Evolutionary conservation across 2,888 invertebrate genomes (phyloP).

Genomic region (Ctenicera cuprea): DNA sequence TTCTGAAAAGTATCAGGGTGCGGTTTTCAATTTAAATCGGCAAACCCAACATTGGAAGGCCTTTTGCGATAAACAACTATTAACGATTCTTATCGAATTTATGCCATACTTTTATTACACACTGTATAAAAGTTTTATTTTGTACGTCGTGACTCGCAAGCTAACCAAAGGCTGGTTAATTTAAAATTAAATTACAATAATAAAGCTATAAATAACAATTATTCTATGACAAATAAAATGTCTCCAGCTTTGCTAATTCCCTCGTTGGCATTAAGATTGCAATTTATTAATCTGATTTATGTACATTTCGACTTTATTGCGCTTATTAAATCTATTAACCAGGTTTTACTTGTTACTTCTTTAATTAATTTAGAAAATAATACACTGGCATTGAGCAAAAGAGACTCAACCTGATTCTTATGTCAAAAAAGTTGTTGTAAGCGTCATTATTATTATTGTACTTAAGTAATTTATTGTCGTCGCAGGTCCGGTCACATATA

Average conservation of each 20-base stretch:
- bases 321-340: slow-evolving; percentile 10
- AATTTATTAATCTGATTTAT: slow-evolving; percentile 7
- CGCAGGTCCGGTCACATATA: too few relatives aligned
- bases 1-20: too few relatives aligned
- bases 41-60: too few relatives aligned
- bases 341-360: neutral
- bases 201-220: slow-evolving; percentile 1
- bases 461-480: slow-evolving; percentile 6
- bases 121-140: too few relatives aligned
- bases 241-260: neutral
- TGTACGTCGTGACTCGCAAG: too few relatives aligned
- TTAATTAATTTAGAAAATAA: neutral
- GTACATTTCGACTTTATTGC: neutral
- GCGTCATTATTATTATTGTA: slow-evolving; percentile 1
- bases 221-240: neutral
- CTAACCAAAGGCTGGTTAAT: too few relatives aligned
- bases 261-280: neutral
- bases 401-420: neutral
- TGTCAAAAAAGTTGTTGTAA: neutral
- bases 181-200: neutral
- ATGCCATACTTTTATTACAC: too few relatives aligned
- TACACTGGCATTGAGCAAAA: neutral
- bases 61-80: too few relatives aligned
- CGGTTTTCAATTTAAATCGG: too few relatives aligned
- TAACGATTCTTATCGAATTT: too few relatives aligned